Evolutionary conservation across 2,113 vertebrate genomes (phyloP), one percentile per base, ranked within the genome.

Genomic region (Tricholaema leucomelas): DNA sequence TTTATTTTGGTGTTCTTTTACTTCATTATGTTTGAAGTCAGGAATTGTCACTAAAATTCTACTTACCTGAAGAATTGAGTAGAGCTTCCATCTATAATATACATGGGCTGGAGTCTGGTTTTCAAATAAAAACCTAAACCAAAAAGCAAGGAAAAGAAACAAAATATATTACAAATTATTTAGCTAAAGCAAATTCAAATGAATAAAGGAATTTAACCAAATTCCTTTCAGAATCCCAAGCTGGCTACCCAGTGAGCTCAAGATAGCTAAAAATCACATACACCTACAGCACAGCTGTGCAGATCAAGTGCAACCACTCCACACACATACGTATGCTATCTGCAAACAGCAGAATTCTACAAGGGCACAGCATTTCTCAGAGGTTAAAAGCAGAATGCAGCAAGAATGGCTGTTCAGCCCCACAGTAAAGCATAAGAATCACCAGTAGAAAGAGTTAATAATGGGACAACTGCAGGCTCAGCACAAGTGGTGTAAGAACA

Each of bases 51-150:
- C 8, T 38, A 77, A 69, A 87, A 81, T 54, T 88, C 69, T 92
- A 97, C 97, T 98, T 95, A 98, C 99, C 99, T 99, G 99, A 81
- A 99, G 97, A 97, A 99, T 99, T 82, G 99, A 98, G 96, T 99
- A 99, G 74, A 99, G 98, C 94, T 99, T 99, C 99, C 99, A 99
- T 61, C 99, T 97, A 66, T 99, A 99, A 96, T 99, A 99, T 8
- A 99, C 99, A 96, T 99, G 99, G 75, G 99, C 99, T 87, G 99
- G 99, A 90, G 99, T 99, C 97, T 99, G 99, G 96, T 99, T 99
- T 98, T 99, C 99, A 98, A 99, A 99, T 55, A 99, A 97, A 98
- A 99, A 99, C 92, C 99, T 99, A 97, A 90, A 88, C 6, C 75
- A 55, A 69, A 84, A 8, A 56, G 24, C 33, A 85, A 40, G 82